Base-by-base conservation (phyloP, 2,113 vertebrate species). In the Nothoprocta perdicaria region DNA sequence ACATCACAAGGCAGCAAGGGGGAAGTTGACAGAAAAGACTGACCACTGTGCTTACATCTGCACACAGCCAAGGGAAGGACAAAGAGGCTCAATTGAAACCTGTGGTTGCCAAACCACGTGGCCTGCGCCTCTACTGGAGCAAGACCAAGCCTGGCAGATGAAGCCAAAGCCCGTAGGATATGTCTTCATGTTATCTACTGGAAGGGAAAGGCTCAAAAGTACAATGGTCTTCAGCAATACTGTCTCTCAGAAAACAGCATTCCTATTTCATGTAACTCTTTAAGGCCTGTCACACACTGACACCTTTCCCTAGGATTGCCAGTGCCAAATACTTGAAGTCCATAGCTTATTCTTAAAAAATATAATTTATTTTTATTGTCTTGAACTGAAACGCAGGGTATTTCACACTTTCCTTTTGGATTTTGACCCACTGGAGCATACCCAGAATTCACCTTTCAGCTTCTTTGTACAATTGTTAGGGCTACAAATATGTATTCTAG, bases 11-110 rank as follows among this genome's bases (percentile, higher is more conserved):
- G 76, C 80, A 89, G 76, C 11, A 23, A 86, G 43, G 26, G 33
- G 29, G 73, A 93, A 93, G 66, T 38, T 88, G 48, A 91, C 92
- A 89, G 73, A 35, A 55, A 80, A 23, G n/a, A 11, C 55, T 83
- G 61, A 83, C 67, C 79, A 78, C 81, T 57, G 57, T 58, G n/a
- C 61, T 65, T 94, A 60, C 60, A 33, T 61, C 72, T 90, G 65
- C 80, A 91, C n/a, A 68, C 18, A 87, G 86, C 68, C 80, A 27
- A 89, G 40, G 57, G 61, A 93, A 83, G 61, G 27, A 77, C 46
- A 92, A 80, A 80, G 48, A 67, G 83, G 24, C 21, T 71, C 0
- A 63, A 72, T 61, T 85, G 60, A 75, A 92, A 89, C 24, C 41
- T 80, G 33, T 53, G 63, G 52, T 46, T 90, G 60, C 75, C 80